Evolutionary conservation across 1,140 invertebrate species (phyloP).

Genomic region (Elysia chlorotica): DNA sequence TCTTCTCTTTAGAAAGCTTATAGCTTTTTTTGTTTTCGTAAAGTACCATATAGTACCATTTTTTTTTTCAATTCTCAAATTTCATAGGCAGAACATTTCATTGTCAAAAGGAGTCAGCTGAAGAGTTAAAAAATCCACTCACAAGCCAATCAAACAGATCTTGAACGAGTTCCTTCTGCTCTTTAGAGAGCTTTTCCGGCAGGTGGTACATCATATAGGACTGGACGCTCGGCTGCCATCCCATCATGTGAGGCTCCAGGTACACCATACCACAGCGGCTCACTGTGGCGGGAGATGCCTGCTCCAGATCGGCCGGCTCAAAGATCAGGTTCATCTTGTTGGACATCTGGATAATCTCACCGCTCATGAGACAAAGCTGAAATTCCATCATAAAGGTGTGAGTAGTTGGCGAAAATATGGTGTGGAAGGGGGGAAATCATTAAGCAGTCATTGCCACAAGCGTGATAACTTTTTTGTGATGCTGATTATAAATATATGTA

Average conservation of each 20-base stretch:
- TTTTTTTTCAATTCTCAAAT: too few species aligned
- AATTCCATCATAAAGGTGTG: conserved; percentile 2
- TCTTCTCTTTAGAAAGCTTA: too few species aligned
- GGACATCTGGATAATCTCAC: conserved; percentile 65
- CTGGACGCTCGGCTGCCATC: conserved; percentile 60
- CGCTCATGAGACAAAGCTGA: conserved; percentile 64
- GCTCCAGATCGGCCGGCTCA: conserved; percentile 65
- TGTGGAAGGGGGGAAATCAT: too few species aligned
- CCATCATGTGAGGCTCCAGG: conserved; percentile 62
- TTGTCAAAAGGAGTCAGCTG: too few species aligned
- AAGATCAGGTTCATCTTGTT: conserved; percentile 64
- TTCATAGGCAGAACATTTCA: too few species aligned
- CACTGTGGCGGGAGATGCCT: conserved; percentile 66
- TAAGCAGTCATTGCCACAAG: too few species aligned
- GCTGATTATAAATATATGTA: too few species aligned
- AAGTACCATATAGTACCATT: too few species aligned
- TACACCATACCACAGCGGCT: conserved; percentile 67
- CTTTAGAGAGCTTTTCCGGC: conserved; percentile 45
- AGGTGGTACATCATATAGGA: conserved; percentile 61
- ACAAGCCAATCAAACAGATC: conserved; percentile 49
- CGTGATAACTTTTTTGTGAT: too few species aligned
- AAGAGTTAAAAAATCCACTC: too few species aligned
- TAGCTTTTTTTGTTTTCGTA: too few species aligned
- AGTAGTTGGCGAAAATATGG: too few species aligned
- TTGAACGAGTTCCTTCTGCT: conserved; percentile 40